A percentile compares a stretch with the other conserved stretches of the same genome.
These are phyloP conservation scores for Brachypodius melanocephalos DNA, from an alignment of 2,113 vertebrate genomes.

Conservation along the genomic window DNA sequence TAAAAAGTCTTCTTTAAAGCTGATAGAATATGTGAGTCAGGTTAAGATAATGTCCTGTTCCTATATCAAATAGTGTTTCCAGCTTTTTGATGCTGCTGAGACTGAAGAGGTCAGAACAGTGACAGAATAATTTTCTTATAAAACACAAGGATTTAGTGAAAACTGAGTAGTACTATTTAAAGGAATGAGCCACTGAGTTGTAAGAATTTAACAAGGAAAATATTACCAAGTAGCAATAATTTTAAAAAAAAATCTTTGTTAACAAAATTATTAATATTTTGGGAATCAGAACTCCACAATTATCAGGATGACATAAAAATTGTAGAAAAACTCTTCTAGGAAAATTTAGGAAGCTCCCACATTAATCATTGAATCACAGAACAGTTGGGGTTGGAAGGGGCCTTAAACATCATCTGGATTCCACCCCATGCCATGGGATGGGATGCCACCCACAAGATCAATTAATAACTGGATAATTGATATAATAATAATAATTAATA, in stretches of 20 bases:
- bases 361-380: background rate
- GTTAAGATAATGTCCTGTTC: background rate
- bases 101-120: background rate
- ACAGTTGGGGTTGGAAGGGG: background rate
- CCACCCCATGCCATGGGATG: background rate
- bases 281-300: background rate
- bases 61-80: background rate
- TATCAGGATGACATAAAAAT: background rate
- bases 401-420: background rate
- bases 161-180: background rate
- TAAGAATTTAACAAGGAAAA: background rate
- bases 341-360: background rate
- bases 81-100: background rate
- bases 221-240: background rate
- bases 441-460: background rate
- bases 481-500: background rate
- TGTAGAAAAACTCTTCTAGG: background rate
- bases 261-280: background rate
- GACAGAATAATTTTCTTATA: background rate
- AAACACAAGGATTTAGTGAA: background rate
- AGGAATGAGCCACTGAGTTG: background rate
- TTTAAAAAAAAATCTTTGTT: too few species aligned
- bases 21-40: background rate
- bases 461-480: background rate
- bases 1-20: background rate